Evolutionary conservation across 2,888 invertebrate genomes (phyloP).

Genomic region (Zygothrica quintamaculata): DNA sequence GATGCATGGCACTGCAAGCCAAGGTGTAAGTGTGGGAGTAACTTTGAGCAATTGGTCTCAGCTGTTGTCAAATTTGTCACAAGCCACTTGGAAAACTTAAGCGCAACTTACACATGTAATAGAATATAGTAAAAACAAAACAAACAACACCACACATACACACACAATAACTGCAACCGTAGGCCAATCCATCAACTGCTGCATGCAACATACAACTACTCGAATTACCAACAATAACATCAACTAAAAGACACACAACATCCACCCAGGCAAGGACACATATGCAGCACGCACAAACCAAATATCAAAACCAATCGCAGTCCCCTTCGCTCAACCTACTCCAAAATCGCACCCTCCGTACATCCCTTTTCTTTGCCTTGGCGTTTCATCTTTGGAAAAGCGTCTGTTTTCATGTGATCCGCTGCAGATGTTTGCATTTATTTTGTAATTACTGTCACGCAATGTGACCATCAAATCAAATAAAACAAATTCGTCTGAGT

Average conservation of each 20-base stretch:
- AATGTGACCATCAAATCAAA: constrained; percentile 82
- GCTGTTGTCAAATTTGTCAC: constrained; percentile 79
- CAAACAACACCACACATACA: constrained; percentile 7
- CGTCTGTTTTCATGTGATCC: constrained; percentile 69
- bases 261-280: constrained; percentile 32
- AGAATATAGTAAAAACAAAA: constrained; percentile 54
- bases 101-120: constrained; percentile 77
- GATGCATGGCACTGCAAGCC: constrained; percentile 45
- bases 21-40: constrained; percentile 25
- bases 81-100: constrained; percentile 66
- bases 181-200: constrained; percentile 74
- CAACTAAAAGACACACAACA: constrained; percentile 35
- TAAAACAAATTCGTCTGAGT: constrained; percentile 55
- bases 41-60: constrained; percentile 70
- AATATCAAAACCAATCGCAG: constrained; percentile 10
- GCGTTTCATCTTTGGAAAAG: constrained; percentile 27
- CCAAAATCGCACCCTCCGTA: neutral
- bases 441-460: constrained; percentile 84
- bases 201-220: constrained; percentile 60
- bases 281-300: constrained; percentile 48
- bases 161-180: constrained; percentile 59
- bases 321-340: constrained; percentile 8
- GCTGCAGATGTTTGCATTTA: constrained; percentile 83
- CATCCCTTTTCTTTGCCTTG: constrained; percentile 39
- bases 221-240: constrained; percentile 70